Conservation (phyloP, 1,140 invertebrate genomes). For the Pseudomyrmex dendroicus region DNA sequence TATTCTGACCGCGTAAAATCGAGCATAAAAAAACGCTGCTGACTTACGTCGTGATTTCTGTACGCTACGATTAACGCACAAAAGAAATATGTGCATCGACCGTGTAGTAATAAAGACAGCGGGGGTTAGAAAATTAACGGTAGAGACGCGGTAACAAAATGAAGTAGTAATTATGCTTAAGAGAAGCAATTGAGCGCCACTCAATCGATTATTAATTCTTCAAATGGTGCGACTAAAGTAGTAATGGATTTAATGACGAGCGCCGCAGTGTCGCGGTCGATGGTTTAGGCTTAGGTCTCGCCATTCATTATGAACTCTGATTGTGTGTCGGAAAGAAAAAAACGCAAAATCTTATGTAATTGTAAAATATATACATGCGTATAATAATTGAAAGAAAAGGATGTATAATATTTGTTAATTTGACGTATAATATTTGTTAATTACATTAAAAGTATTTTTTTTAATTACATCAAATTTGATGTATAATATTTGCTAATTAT, state of each 20-base stretch:
- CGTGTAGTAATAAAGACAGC: slow-evolving; percentile 16
- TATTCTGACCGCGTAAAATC: slow-evolving; percentile 62
- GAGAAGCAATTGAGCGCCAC: slow-evolving; percentile 19
- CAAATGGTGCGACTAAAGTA: slow-evolving; percentile 49
- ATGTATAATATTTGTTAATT: too few relatives aligned
- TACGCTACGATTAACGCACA: neutral
- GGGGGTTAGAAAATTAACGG: slow-evolving; percentile 1
- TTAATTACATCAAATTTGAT: too few relatives aligned
- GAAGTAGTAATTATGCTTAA: neutral
- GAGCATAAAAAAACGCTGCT: slow-evolving; percentile 37
- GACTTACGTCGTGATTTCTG: slow-evolving; percentile 20
- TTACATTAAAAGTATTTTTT: too few relatives aligned
- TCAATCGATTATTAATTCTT: slow-evolving; percentile 56
- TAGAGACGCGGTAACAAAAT: neutral
- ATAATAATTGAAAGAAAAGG: too few relatives aligned
- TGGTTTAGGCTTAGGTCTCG: neutral
- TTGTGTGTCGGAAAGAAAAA: too few relatives aligned
- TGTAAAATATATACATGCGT: too few relatives aligned
- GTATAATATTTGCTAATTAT: too few relatives aligned
- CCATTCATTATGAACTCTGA: neutral
- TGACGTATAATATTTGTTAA: too few relatives aligned
- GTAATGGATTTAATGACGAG: slow-evolving; percentile 74
- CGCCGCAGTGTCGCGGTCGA: slow-evolving; percentile 9
- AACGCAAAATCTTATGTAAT: too few relatives aligned
- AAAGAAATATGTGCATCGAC: slow-evolving; percentile 31